Conservation (phyloP, 1,140 invertebrate genomes). For the Ceratosolen fusciceps region DNA sequence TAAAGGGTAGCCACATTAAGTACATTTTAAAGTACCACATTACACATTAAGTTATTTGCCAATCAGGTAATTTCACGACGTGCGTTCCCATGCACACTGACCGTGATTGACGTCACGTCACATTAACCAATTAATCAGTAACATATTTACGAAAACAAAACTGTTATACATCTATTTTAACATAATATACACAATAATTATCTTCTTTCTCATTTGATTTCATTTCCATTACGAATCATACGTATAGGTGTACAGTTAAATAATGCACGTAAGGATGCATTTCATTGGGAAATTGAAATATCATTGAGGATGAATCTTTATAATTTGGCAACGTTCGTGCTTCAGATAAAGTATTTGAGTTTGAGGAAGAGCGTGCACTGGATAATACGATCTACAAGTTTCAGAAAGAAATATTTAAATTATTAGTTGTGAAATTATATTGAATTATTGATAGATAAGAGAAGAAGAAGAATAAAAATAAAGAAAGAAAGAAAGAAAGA, state of each 20-base stretch:
- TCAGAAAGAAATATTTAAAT: slow-evolving; percentile 8
- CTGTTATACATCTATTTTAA: slow-evolving; percentile 25
- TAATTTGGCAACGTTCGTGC: slow-evolving; percentile 8
- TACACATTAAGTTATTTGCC: no score
- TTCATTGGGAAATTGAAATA: slow-evolving; percentile 6
- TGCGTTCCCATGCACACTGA: slow-evolving; percentile 36
- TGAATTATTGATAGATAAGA: no score
- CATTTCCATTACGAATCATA: slow-evolving; percentile 14
- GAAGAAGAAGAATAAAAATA: no score
- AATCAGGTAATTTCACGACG: slow-evolving; percentile 23
- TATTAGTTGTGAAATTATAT: background rate
- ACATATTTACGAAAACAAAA: slow-evolving; percentile 32
- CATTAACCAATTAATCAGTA: slow-evolving; percentile 28
- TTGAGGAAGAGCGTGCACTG: slow-evolving; percentile 44
- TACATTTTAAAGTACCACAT: no score
- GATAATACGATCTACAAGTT: slow-evolving; percentile 46
- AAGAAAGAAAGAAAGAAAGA: no score
- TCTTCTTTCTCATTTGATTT: background rate
- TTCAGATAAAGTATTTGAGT: slow-evolving; percentile 15
- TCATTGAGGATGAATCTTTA: background rate
- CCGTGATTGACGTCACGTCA: slow-evolving; percentile 41
- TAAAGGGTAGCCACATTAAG: slow-evolving; percentile 29
- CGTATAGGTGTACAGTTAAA: background rate
- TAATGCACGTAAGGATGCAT: slow-evolving; percentile 17
- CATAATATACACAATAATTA: slow-evolving; percentile 10